Evolutionary conservation across 2,888 invertebrate species (phyloP).

Genomic region (Ectobius pallidus): DNA sequence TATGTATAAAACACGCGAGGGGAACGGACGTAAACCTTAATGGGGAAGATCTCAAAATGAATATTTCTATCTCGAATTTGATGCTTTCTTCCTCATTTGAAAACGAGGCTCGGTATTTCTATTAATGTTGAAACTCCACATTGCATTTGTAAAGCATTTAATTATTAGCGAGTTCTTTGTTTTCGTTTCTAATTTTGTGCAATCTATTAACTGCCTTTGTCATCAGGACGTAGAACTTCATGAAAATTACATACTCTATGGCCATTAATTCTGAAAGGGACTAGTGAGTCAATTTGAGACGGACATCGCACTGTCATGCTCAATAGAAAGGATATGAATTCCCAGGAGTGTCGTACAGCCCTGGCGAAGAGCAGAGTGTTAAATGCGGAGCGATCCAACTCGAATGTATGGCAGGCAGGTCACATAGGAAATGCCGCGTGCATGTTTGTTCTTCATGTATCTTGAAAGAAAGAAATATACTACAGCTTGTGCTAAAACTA

Average conservation of each 20-base stretch:
- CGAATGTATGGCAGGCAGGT: background rate
- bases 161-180: too few species aligned
- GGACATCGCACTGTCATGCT: background rate
- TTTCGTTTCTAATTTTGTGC: too few species aligned
- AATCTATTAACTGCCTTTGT: too few species aligned
- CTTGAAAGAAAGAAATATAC: background rate
- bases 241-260: background rate
- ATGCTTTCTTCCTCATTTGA: too few species aligned
- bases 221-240: too few species aligned
- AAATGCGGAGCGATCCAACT: background rate
- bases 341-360: background rate
- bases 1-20: too few species aligned
- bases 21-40: too few species aligned
- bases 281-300: background rate
- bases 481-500: background rate
- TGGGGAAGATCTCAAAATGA: too few species aligned
- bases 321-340: background rate
- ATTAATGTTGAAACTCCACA: too few species aligned
- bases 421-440: background rate
- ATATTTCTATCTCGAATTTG: too few species aligned
- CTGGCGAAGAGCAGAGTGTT: background rate
- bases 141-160: too few species aligned
- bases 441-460: conserved; percentile 2
- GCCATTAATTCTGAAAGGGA: background rate
- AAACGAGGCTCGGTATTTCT: too few species aligned